These are phyloP conservation scores for Teinopalpus imperialis DNA, from an alignment of 2,888 invertebrate species.

Conservation along the genomic window DNA sequence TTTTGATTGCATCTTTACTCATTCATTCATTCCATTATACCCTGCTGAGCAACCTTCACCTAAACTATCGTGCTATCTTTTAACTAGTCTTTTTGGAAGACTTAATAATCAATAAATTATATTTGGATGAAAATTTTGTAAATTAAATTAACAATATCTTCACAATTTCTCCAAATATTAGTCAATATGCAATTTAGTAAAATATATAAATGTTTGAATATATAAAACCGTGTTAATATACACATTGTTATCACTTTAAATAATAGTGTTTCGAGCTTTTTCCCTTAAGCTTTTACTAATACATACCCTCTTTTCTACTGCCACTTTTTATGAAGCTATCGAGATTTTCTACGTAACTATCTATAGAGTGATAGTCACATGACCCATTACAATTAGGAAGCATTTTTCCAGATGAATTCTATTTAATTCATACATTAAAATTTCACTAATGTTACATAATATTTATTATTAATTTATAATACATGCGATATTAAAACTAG, in stretches of 20 bases:
- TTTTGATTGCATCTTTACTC: constrained; percentile 31
- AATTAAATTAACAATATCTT: constrained; percentile 28
- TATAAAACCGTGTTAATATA: constrained; percentile 30
- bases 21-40: constrained; percentile 60
- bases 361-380: constrained; percentile 15
- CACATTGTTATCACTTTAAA: constrained; percentile 44
- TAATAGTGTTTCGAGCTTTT: constrained; percentile 73
- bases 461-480: constrained; percentile 20
- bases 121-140: constrained; percentile 31
- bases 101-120: constrained; percentile 59
- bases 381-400: constrained; percentile 3
- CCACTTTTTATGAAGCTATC: constrained; percentile 53
- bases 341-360: constrained; percentile 55
- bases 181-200: constrained; percentile 24
- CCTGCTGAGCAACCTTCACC: constrained; percentile 65
- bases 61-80: constrained; percentile 56
- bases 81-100: constrained; percentile 49
- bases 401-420: constrained; percentile 22
- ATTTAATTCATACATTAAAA: constrained; percentile 29
- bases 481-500: constrained; percentile 21
- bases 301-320: constrained; percentile 63
- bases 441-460: constrained; percentile 6
- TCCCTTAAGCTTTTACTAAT: constrained; percentile 63
- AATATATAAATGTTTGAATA: constrained; percentile 27
- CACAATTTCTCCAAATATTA: constrained; percentile 19